A percentile compares a stretch with the other conserved stretches of the same genome.
phyloP scores from a whole-genome alignment of 2,113 vertebrate species.

The Caranx ignobilis region DNA sequence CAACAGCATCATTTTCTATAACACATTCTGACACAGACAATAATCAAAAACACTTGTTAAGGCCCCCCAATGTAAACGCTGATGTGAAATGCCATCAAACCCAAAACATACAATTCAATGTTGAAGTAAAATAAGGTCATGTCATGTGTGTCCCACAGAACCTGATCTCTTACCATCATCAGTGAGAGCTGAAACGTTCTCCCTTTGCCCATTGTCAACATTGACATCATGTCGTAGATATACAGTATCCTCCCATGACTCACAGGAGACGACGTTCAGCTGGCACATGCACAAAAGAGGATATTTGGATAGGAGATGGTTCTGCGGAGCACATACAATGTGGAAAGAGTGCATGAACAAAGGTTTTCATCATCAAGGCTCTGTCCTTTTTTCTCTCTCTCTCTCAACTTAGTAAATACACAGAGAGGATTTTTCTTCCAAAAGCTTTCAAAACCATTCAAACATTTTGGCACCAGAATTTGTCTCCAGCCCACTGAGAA shows the following conservation, averaged over 20 bases:
- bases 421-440: conserved; percentile 34
- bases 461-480: conserved; percentile 39
- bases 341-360: conserved; percentile 13
- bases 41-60: conserved; percentile 63
- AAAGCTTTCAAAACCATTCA: conserved; percentile 20
- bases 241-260: not conserved
- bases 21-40: conserved; percentile 70
- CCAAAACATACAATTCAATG: conserved; percentile 40
- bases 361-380: conserved; percentile 20
- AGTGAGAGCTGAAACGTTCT: conserved; percentile 1
- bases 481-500: conserved; percentile 28
- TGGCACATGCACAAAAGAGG: conserved; percentile 4
- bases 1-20: conserved; percentile 62
- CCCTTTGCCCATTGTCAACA: conserved; percentile 1
- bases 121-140: conserved; percentile 45
- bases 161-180: not conserved
- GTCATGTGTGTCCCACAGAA: conserved; percentile 27
- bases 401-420: conserved; percentile 11
- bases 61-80: conserved; percentile 75
- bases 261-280: not conserved
- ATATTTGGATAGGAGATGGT: not conserved
- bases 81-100: conserved; percentile 72
- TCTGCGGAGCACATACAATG: conserved; percentile 24
- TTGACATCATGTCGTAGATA: conserved; percentile 1
- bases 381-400: not conserved